These are phyloP conservation scores for Oreochromis aureus DNA, from an alignment of 2,113 vertebrate species.

Conservation along the genomic window DNA sequence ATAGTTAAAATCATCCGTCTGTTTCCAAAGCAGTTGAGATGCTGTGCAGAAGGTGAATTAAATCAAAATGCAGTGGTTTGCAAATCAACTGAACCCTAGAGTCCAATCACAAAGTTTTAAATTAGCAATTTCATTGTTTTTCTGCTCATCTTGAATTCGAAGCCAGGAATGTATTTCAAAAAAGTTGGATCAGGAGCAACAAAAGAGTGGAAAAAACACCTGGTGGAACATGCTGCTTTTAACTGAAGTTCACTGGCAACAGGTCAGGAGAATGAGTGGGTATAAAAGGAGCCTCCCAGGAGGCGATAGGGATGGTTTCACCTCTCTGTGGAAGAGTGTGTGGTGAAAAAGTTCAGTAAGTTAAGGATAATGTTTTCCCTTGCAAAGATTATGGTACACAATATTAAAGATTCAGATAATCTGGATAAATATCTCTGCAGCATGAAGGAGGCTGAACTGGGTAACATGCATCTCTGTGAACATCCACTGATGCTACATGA, in stretches of 20 bases:
- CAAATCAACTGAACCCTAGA: not conserved
- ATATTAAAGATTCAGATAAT: not conserved
- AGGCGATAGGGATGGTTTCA: not conserved
- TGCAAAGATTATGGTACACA: not conserved
- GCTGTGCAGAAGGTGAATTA: not conserved
- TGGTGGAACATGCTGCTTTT: not conserved
- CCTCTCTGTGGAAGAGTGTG: not conserved
- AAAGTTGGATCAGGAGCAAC: not conserved
- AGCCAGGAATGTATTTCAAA: not conserved
- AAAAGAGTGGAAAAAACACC: not conserved
- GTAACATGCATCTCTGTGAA: not conserved
- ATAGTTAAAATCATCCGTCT: not conserved
- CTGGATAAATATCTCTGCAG: not conserved
- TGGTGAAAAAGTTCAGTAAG: not conserved
- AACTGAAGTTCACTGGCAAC: not conserved
- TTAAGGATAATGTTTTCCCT: not conserved
- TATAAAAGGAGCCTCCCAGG: not conserved
- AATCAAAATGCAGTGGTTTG: not conserved
- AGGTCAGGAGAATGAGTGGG: not conserved
- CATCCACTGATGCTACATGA: not conserved
- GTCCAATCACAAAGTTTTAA: rapidly evolving
- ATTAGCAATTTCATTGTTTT: not conserved
- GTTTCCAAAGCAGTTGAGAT: not conserved
- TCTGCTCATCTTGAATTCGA: not conserved
- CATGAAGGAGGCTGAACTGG: not conserved